Conservation (phyloP, 2,797 vertebrate genomes). For the Rhabdomys pumilio region DNA sequence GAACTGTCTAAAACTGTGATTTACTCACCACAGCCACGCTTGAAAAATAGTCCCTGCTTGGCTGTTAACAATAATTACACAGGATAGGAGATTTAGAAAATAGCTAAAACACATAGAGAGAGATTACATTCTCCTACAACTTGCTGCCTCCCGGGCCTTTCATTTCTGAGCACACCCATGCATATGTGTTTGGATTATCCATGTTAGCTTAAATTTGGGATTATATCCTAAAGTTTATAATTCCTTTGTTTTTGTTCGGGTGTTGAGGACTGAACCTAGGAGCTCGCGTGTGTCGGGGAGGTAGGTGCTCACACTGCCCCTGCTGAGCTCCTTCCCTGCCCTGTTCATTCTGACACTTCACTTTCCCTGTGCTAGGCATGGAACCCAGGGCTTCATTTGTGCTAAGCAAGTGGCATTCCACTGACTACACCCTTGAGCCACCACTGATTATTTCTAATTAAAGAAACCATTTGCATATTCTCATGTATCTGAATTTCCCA, state of each 20-base stretch:
- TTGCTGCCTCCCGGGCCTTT: not conserved
- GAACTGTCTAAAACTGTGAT: not conserved
- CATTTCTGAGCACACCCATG: not conserved
- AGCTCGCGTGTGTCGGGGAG: not conserved
- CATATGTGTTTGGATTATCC: not conserved
- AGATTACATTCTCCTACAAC: not conserved
- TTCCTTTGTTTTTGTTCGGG: not conserved
- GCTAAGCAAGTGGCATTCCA: not conserved
- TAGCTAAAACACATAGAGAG: not conserved
- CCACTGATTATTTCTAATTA: not conserved
- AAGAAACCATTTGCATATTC: slow-evolving; percentile 3
- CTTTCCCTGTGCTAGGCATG: not conserved
- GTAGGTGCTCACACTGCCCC: not conserved
- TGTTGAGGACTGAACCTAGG: not conserved
- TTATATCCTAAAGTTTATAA: not conserved
- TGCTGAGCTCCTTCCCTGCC: not conserved
- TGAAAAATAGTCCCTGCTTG: not conserved
- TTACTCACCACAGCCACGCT: not conserved
- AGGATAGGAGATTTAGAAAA: slow-evolving; percentile 7
- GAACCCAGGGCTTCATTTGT: not conserved
- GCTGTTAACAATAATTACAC: not conserved
- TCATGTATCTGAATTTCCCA: not conserved
- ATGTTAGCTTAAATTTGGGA: slow-evolving; percentile 6
- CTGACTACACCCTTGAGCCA: not conserved
- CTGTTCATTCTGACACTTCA: not conserved